A percentile compares a stretch with the other conserved stretches of the same genome.
phyloP scores from a whole-genome alignment of 1,140 invertebrate species.

The Dinoponera quadriceps region DNA sequence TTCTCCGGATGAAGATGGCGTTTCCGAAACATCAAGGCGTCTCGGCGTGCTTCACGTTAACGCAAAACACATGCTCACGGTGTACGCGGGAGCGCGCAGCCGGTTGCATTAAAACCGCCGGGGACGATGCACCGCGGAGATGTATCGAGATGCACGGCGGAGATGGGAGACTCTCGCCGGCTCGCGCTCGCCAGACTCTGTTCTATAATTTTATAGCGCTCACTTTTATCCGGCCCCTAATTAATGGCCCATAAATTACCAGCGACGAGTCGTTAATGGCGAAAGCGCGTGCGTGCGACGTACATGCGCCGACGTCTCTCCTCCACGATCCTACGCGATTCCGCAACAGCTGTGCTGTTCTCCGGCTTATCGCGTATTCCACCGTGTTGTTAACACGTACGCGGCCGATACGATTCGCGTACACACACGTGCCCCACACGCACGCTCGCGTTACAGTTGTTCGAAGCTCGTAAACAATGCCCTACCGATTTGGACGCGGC shows the following conservation, averaged over 20 bases:
- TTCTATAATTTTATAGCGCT: constrained; percentile 82
- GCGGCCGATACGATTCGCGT: not conserved
- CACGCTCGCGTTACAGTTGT: constrained; percentile 24
- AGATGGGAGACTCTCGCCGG: not conserved
- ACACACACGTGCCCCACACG: not conserved
- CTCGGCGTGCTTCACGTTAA: constrained; percentile 64
- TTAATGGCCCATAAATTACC: constrained; percentile 82
- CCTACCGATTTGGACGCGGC: constrained; percentile 43
- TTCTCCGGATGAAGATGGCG: not conserved
- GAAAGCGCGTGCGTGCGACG: constrained; percentile 68
- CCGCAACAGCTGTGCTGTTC: not conserved
- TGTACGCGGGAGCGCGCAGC: constrained; percentile 18
- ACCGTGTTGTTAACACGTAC: constrained; percentile 13
- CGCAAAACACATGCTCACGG: constrained; percentile 48
- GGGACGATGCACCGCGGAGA: not conserved
- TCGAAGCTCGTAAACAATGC: constrained; percentile 62
- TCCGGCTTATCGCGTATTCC: constrained; percentile 19
- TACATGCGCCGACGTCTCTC: constrained; percentile 40
- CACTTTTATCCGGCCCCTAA: constrained; percentile 79
- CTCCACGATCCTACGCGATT: constrained; percentile 50
- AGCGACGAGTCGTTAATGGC: constrained; percentile 82
- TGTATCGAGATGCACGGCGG: not conserved
- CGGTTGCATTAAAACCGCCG: constrained; percentile 54
- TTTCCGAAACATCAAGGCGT: constrained; percentile 29
- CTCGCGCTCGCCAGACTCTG: constrained; percentile 66